Conservation (phyloP, 2,797 vertebrate species). For the Peromyscus aztecus region DNA sequence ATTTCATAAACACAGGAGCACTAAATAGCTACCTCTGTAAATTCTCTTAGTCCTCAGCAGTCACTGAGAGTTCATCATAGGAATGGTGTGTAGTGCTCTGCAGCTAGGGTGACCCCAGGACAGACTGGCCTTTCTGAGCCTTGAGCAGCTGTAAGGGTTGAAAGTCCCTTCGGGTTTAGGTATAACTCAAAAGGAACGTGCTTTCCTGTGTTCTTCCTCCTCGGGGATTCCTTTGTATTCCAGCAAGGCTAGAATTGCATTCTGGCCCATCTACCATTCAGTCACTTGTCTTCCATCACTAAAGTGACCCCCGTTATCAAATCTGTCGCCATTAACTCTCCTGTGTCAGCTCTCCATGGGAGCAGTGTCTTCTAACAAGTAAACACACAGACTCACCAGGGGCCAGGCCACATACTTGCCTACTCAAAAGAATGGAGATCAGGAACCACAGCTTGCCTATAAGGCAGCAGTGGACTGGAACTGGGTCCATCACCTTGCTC, state of each 20-base stretch:
- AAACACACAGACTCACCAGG: neutral
- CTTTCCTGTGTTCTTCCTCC: neutral
- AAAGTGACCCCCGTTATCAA: neutral
- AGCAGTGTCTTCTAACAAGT: neutral
- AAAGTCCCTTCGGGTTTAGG: neutral
- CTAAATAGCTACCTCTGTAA: slow-evolving; percentile 11
- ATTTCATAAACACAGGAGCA: neutral
- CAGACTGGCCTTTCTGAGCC: neutral
- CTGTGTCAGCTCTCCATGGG: neutral
- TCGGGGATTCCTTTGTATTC: neutral
- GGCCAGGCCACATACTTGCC: no score
- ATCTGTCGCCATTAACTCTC: neutral
- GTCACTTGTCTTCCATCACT: neutral
- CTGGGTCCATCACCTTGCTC: neutral
- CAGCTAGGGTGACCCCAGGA: neutral
- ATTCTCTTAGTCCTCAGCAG: neutral
- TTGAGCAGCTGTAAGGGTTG: neutral
- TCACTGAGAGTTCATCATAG: neutral
- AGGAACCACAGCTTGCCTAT: neutral
- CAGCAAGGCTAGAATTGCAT: neutral
- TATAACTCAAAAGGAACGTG: neutral
- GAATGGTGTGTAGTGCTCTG: neutral
- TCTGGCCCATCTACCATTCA: neutral
- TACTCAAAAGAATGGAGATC: no score
- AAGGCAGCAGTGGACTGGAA: neutral